Percentiles rank a stretch among this genome's conserved stretches.
These are phyloP conservation scores for Heliconius ethilla DNA, from an alignment of 2,888 invertebrate species.

Conservation along the genomic window DNA sequence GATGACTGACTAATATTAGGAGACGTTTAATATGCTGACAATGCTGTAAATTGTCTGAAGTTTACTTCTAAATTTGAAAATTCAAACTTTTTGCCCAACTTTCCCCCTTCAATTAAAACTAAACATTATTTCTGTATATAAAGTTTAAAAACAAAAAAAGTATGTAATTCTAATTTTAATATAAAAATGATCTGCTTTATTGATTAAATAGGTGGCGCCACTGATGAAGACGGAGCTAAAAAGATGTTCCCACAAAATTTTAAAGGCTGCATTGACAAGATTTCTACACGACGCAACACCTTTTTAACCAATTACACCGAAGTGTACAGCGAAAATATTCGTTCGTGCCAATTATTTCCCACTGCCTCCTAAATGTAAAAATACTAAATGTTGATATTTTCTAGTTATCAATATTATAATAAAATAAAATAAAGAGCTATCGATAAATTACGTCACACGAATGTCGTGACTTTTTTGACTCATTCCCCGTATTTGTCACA, in stretches of 20 bases:
- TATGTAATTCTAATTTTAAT: background rate
- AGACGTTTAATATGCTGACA: too few relatives aligned
- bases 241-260: conserved; percentile 80
- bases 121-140: background rate
- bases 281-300: conserved; percentile 68
- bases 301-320: conserved; percentile 64
- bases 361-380: conserved; percentile 50
- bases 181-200: background rate
- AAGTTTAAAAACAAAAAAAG: background rate
- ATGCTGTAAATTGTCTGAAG: background rate
- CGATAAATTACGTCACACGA: too few relatives aligned
- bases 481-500: background rate
- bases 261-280: conserved; percentile 83
- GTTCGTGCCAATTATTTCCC: conserved; percentile 74
- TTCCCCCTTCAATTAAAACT: background rate
- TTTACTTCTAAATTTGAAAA: background rate
- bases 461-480: background rate
- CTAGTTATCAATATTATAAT: background rate
- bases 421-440: background rate
- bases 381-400: background rate
- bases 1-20: too few relatives aligned
- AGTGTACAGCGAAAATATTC: conserved; percentile 73
- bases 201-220: conserved; percentile 77
- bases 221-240: conserved; percentile 70
- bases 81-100: background rate